Percentiles rank a stretch among this genome's conserved stretches.
Conservation (phyloP, 2,113 vertebrate species). For the Pterophyllum scalare region DNA sequence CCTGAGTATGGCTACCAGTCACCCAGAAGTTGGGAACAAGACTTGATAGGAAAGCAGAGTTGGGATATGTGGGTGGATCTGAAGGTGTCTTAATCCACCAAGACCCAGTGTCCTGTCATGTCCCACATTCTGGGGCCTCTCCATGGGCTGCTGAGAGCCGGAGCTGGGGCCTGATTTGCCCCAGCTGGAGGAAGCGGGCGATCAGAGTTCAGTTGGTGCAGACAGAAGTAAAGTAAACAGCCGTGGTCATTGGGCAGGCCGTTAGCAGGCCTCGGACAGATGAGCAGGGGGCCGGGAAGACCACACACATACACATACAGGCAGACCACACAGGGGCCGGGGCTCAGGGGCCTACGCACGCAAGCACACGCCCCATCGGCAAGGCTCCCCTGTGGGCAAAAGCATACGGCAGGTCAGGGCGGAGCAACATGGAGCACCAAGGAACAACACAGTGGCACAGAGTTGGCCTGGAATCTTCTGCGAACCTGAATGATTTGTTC, state of each 20-base stretch:
- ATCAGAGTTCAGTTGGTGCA: constrained; percentile 93
- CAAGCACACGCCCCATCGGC: constrained; percentile 79
- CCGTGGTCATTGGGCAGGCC: constrained; percentile 95
- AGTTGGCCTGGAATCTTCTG: constrained; percentile 29
- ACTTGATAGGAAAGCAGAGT: constrained; percentile 45
- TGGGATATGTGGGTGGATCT: constrained; percentile 52
- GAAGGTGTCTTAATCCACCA: constrained; percentile 72
- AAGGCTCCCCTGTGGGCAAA: constrained; percentile 71
- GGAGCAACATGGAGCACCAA: constrained; percentile 55
- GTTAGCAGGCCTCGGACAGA: constrained; percentile 98
- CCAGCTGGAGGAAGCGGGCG: constrained; percentile 97
- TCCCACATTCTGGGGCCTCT: constrained; percentile 73
- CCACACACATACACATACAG: constrained; percentile 92
- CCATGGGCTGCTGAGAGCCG: constrained; percentile 63
- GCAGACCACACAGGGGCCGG: constrained; percentile 93
- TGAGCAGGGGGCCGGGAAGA: constrained; percentile 92
- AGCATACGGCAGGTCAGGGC: constrained; percentile 66
- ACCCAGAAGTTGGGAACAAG: constrained; percentile 45
- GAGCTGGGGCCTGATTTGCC: constrained; percentile 89
- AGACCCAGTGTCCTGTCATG: constrained; percentile 66
- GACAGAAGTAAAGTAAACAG: constrained; percentile 99
- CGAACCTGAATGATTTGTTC: constrained; percentile 15
- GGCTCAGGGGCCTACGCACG: constrained; percentile 84
- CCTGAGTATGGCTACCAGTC: constrained; percentile 58
- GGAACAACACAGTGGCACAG: constrained; percentile 72